These are phyloP conservation scores for Aleiodes leptofemur DNA, from an alignment of 2,888 invertebrate species.

Conservation along the genomic window DNA sequence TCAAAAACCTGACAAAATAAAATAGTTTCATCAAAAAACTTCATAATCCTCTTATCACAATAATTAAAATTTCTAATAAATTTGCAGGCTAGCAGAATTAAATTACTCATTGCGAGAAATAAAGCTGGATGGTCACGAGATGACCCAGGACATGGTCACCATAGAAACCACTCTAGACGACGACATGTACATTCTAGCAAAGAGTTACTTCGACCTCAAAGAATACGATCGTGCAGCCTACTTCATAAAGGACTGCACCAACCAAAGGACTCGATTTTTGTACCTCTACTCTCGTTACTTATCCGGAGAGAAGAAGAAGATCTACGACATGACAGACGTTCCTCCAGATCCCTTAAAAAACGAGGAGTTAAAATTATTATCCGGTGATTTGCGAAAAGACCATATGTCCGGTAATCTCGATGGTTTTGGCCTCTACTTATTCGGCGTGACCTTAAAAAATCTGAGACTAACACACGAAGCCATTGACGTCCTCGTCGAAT, in stretches of 20 bases:
- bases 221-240: slow-evolving; percentile 93
- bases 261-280: slow-evolving; percentile 86
- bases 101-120: slow-evolving; percentile 85
- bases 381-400: slow-evolving; percentile 78
- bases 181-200: slow-evolving; percentile 86
- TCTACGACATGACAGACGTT: slow-evolving; percentile 88
- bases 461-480: slow-evolving; percentile 88
- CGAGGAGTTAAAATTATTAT: slow-evolving; percentile 77
- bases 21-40: too few relatives aligned
- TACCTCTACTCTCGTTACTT: slow-evolving; percentile 91
- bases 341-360: slow-evolving; percentile 79
- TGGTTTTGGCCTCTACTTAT: slow-evolving; percentile 91
- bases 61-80: not conserved
- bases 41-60: not conserved
- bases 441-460: slow-evolving; percentile 93
- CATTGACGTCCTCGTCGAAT: slow-evolving; percentile 85
- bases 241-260: slow-evolving; percentile 84
- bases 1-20: too few relatives aligned
- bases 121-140: slow-evolving; percentile 78
- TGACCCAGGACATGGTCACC: slow-evolving; percentile 73
- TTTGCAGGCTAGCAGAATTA: slow-evolving; percentile 84
- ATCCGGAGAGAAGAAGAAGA: slow-evolving; percentile 92
- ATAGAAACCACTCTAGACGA: slow-evolving; percentile 80
- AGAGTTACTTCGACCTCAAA: slow-evolving; percentile 91
- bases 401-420: slow-evolving; percentile 83